Conservation (phyloP, 1,140 invertebrate genomes). For the Lethrus apterus region DNA sequence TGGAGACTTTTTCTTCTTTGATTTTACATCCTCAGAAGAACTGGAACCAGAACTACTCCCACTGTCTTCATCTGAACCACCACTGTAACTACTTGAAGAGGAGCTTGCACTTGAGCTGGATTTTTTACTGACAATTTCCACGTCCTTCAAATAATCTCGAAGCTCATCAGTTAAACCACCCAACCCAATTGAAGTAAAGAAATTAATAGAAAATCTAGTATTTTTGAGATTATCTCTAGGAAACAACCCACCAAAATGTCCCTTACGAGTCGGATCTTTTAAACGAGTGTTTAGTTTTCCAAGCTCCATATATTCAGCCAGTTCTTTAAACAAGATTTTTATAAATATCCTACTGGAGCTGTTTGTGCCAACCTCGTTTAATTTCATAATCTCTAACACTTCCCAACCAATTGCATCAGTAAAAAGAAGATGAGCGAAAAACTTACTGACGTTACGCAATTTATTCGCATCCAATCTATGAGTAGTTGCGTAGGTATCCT, state of each 20-base stretch:
- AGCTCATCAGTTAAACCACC: slow-evolving; percentile 93
- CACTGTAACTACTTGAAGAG: slow-evolving; percentile 26
- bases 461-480: slow-evolving; percentile 94
- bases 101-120: slow-evolving; percentile 26
- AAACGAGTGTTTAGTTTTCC: slow-evolving; percentile 83
- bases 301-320: slow-evolving; percentile 94
- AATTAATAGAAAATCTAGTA: slow-evolving; percentile 97
- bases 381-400: slow-evolving; percentile 77
- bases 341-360: slow-evolving; percentile 96
- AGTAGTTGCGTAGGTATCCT: slow-evolving; percentile 89
- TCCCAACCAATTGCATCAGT: slow-evolving; percentile 96
- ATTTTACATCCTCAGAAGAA: slow-evolving; percentile 20
- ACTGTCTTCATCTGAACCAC: slow-evolving; percentile 1
- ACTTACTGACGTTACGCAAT: slow-evolving; percentile 95
- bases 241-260: slow-evolving; percentile 87
- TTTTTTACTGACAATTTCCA: slow-evolving; percentile 36
- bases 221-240: slow-evolving; percentile 94
- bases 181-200: slow-evolving; percentile 97
- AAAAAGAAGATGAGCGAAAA: slow-evolving; percentile 93
- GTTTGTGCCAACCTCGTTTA: slow-evolving; percentile 96
- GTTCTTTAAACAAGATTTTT: slow-evolving; percentile 95
- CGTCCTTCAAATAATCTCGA: slow-evolving; percentile 80
- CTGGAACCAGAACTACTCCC: slow-evolving; percentile 15
- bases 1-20: slow-evolving; percentile 22
- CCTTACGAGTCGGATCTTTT: slow-evolving; percentile 80